phyloP scores from a whole-genome alignment of 2,797 vertebrate genomes.

The Rhinoraja longicauda region DNA sequence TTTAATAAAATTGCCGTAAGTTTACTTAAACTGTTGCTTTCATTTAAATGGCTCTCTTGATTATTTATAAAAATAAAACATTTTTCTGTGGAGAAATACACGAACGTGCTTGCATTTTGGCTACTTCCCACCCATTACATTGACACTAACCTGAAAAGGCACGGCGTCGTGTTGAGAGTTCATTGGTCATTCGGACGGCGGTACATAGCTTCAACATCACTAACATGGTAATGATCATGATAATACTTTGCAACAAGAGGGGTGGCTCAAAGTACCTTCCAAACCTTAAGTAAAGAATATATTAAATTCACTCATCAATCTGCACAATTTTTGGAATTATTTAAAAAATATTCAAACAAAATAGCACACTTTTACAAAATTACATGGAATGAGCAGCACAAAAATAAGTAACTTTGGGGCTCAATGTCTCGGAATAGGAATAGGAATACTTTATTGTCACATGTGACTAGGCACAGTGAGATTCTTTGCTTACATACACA shows the following conservation, averaged over 20 bases:
- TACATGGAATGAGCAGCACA: neutral
- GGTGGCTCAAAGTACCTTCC: conserved; percentile 84
- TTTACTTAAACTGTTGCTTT: neutral
- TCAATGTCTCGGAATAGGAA: too few species aligned
- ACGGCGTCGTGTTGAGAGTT: conserved; percentile 75
- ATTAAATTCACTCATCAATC: neutral
- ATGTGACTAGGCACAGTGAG: too few species aligned
- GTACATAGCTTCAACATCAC: conserved; percentile 92
- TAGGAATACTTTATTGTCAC: too few species aligned
- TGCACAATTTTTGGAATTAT: neutral
- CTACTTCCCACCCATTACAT: neutral
- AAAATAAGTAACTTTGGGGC: neutral
- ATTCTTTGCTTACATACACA: too few species aligned
- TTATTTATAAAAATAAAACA: neutral
- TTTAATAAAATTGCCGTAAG: neutral
- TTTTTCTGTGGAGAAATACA: neutral
- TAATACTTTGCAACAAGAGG: conserved; percentile 86
- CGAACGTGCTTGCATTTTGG: neutral
- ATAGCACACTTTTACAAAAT: neutral
- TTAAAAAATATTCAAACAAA: neutral
- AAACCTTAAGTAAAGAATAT: conserved; percentile 60
- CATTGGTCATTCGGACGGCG: conserved; percentile 71
- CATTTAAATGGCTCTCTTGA: neutral
- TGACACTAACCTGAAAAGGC: conserved; percentile 80
- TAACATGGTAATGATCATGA: conserved; percentile 92